Evolutionary conservation across 2,888 invertebrate genomes (phyloP).

Genomic region (Nomada fabriciana): DNA sequence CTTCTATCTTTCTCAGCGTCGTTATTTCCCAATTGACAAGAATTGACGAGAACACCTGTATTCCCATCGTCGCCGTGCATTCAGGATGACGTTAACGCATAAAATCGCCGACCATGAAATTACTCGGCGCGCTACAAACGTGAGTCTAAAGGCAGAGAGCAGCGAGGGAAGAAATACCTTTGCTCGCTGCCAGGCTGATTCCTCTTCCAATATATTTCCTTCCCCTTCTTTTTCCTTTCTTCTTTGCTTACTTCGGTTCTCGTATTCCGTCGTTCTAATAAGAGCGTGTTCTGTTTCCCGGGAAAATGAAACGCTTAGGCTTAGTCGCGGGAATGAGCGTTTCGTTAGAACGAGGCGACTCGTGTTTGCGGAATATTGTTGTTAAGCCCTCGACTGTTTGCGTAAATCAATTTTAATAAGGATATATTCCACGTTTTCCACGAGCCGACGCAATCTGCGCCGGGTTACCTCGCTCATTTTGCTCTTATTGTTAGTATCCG

Average conservation of each 20-base stretch:
- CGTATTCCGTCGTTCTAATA: neutral
- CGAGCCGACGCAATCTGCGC: neutral
- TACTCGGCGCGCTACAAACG: conserved; percentile 49
- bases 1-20: conserved; percentile 42
- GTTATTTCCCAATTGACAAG: conserved; percentile 65
- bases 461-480: neutral
- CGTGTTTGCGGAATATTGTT: neutral
- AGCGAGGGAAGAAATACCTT: conserved; percentile 7
- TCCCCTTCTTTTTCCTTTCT: neutral
- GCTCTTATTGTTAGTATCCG: neutral
- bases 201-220: no score
- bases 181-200: neutral
- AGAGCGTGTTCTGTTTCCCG: neutral
- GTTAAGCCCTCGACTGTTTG: neutral
- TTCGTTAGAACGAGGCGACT: neutral
- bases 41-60: conserved; percentile 51
- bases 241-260: neutral
- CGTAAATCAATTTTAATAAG: neutral
- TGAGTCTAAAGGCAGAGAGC: conserved; percentile 30
- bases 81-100: conserved; percentile 46
- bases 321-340: neutral
- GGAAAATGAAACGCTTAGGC: conserved; percentile 1
- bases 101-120: conserved; percentile 67
- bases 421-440: neutral
- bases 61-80: conserved; percentile 54